Percentiles rank a stretch among this genome's conserved stretches.
Conservation (phyloP, 2,113 vertebrate species). For the Amblyornis subalaris region DNA sequence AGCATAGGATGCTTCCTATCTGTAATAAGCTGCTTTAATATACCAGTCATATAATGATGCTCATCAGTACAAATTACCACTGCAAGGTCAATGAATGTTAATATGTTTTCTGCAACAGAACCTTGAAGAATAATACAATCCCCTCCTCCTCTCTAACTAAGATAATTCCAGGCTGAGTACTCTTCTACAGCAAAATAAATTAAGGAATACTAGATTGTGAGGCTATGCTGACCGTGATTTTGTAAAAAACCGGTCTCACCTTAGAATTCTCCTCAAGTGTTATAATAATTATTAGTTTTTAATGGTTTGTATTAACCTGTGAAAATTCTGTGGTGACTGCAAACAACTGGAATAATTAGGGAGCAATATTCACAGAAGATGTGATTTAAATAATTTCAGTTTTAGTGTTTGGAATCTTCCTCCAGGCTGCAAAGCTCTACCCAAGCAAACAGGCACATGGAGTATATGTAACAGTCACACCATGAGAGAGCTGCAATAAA, state of each 20-base stretch:
- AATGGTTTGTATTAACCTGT: neutral
- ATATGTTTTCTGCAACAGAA: conserved; percentile 46
- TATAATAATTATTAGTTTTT: neutral
- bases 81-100: conserved; percentile 46
- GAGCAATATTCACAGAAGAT: neutral
- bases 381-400: neutral
- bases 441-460: neutral
- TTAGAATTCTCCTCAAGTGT: neutral
- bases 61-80: conserved; percentile 45
- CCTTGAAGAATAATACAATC: conserved; percentile 14
- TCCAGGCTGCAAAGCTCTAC: neutral
- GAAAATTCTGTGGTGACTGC: neutral
- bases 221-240: neutral
- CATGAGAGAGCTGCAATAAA: neutral
- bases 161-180: conserved; percentile 21
- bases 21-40: conserved; percentile 56
- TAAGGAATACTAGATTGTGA: neutral
- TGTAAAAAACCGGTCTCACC: neutral
- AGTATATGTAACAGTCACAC: neutral
- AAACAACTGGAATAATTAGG: neutral
- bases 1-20: neutral
- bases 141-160: neutral
- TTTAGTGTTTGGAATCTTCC: neutral
- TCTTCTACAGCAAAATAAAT: conserved; percentile 36
- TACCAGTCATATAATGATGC: conserved; percentile 29